A percentile compares a stretch with the other conserved stretches of the same genome.
phyloP scores from a whole-genome alignment of 2,888 invertebrate species.

The Nudaria mundana region DNA sequence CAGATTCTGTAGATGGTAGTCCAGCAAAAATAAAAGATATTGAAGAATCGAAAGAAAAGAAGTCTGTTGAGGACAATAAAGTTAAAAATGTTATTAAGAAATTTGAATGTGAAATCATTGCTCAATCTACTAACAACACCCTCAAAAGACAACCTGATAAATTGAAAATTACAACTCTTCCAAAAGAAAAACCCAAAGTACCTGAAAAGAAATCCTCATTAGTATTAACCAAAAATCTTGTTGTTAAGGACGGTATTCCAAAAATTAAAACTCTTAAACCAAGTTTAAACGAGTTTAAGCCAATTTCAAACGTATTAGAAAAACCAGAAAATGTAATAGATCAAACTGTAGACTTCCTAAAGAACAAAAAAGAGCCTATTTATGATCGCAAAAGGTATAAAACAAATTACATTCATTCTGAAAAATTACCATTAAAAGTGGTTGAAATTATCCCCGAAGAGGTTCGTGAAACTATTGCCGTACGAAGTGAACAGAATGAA shows the following conservation, averaged over 20 bases:
- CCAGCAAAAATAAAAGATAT: conserved; percentile 41
- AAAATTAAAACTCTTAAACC: conserved; percentile 75
- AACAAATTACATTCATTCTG: conserved; percentile 72
- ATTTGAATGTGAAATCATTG: conserved; percentile 73
- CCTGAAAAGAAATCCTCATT: conserved; percentile 81
- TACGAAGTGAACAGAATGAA: conserved; percentile 20
- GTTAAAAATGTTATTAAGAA: conserved; percentile 74
- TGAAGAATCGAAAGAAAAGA: conserved; percentile 35
- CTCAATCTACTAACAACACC: conserved; percentile 53
- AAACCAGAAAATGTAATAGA: conserved; percentile 36
- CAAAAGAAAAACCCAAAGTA: conserved; percentile 81
- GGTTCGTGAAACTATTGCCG: conserved; percentile 43
- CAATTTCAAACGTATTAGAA: conserved; percentile 37
- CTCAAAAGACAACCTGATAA: conserved; percentile 65
- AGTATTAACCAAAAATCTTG: conserved; percentile 76
- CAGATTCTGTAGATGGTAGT: conserved; percentile 67
- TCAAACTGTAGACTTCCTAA: conserved; percentile 31
- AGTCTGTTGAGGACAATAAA: conserved; percentile 46
- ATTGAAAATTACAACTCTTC: conserved; percentile 45
- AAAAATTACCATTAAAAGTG: conserved; percentile 64
- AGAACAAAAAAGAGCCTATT: conserved; percentile 62
- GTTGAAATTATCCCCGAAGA: conserved; percentile 77
- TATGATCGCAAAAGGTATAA: conserved; percentile 71
- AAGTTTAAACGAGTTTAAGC: conserved; percentile 47
- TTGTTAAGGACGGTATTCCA: conserved; percentile 74